These are phyloP conservation scores for Acanthosepion pharaonis DNA, from an alignment of 2,888 invertebrate genomes.

Conservation along the genomic window DNA sequence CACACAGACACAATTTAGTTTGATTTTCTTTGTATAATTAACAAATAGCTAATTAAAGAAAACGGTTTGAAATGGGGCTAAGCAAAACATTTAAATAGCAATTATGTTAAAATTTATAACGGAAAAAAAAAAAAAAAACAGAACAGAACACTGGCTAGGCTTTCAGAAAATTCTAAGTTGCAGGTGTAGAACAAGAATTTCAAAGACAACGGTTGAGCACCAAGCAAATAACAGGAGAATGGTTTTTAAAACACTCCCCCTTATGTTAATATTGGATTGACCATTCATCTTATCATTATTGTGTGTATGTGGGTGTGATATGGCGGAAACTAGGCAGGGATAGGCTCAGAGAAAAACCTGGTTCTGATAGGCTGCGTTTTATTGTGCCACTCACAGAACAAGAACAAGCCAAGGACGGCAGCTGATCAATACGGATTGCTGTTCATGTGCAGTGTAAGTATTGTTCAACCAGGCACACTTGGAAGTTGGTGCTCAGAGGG, in stretches of 20 bases:
- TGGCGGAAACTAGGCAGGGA: not conserved
- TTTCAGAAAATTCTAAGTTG: no score
- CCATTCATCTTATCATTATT: not conserved
- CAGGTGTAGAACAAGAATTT: no score
- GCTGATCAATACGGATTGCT: conserved; percentile 1
- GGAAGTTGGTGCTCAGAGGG: not conserved
- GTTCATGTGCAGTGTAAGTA: not conserved
- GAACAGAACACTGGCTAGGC: no score
- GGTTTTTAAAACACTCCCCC: not conserved
- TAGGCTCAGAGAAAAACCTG: not conserved
- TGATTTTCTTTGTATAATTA: no score
- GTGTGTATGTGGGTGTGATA: not conserved
- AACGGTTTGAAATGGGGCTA: no score
- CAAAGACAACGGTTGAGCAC: not conserved
- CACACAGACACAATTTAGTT: no score
- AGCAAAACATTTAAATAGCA: no score
- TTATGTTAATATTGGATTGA: not conserved
- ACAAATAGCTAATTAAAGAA: no score
- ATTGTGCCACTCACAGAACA: not conserved
- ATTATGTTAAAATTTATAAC: no score
- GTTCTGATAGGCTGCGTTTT: not conserved
- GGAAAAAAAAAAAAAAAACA: no score
- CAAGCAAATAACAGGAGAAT: not conserved
- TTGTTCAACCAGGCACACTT: not conserved
- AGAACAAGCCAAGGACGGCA: not conserved